phyloP scores from a whole-genome alignment of 1,140 invertebrate species.

The Drusus annulatus region DNA sequence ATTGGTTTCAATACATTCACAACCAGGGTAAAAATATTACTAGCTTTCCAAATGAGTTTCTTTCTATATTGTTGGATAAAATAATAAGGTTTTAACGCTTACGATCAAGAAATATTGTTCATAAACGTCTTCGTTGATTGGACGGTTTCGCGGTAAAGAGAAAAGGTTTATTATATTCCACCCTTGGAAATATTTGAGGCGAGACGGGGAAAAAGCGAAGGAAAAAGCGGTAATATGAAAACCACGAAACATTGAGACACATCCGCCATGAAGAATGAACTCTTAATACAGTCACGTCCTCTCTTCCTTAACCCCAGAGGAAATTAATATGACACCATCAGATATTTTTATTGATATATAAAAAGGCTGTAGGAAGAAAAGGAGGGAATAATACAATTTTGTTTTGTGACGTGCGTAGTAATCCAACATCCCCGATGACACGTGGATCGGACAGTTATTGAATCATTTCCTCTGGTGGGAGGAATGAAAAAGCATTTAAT shows the following conservation, averaged over 20 bases:
- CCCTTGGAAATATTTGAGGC: not conserved
- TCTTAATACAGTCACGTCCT: constrained; percentile 51
- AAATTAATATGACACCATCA: constrained; percentile 57
- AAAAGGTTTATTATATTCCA: constrained; percentile 37
- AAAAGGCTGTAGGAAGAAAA: constrained; percentile 29
- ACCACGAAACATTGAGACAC: constrained; percentile 8
- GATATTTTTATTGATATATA: constrained; percentile 54
- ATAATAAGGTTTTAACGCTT: too few species aligned
- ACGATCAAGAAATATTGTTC: too few species aligned
- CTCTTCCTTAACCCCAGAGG: constrained; percentile 50
- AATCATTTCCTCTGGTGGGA: not conserved
- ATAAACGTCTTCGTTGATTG: not conserved
- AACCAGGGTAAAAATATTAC: too few species aligned
- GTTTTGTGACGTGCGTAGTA: constrained; percentile 25
- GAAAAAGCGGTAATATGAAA: constrained; percentile 36
- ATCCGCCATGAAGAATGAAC: constrained; percentile 35
- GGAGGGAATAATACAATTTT: constrained; percentile 25
- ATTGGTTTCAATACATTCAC: too few species aligned
- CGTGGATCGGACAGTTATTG: constrained; percentile 8
- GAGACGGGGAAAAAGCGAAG: constrained; percentile 14
- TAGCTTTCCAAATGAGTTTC: too few species aligned
- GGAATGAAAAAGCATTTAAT: too few species aligned
- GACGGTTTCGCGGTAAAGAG: constrained; percentile 1
- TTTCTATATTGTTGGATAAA: too few species aligned
- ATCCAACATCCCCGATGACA: constrained; percentile 3